Conservation (phyloP, 2,888 invertebrate genomes). For the Penaeus monodon region DNA sequence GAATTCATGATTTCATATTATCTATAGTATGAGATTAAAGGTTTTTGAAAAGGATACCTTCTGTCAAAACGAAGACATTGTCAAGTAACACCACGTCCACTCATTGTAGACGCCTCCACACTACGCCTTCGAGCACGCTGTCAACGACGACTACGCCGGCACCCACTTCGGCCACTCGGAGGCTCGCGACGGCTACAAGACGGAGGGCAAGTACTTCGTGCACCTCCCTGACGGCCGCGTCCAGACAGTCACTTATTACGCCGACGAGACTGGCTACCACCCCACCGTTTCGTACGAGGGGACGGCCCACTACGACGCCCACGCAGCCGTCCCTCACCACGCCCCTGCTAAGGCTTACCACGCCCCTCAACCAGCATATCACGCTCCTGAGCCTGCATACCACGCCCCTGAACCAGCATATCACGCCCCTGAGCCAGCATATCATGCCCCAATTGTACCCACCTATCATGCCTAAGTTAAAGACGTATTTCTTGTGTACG, state of each 20-base stretch:
- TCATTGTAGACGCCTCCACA: neutral
- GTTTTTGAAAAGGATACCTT: no score
- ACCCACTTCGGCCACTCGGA: constrained; percentile 16
- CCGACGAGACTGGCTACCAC: constrained; percentile 33
- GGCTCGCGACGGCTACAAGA: constrained; percentile 7
- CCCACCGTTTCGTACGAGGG: constrained; percentile 27
- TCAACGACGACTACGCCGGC: constrained; percentile 18
- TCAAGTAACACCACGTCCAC: no score
- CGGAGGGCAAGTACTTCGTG: constrained; percentile 7
- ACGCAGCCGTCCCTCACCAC: neutral
- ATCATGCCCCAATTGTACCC: no score
- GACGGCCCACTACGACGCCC: constrained; percentile 11
- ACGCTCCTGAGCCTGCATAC: neutral
- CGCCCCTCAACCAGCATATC: neutral
- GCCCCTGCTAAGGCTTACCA: neutral
- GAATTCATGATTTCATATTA: no score
- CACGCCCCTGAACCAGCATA: no score
- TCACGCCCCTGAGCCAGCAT: neutral
- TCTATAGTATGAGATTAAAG: no score
- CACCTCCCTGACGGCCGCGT: constrained; percentile 36
- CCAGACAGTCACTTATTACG: constrained; percentile 32
- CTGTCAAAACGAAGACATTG: no score
- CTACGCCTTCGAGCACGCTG: constrained; percentile 1
- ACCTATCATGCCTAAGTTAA: no score
- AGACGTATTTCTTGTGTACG: no score